phyloP scores from a whole-genome alignment of 2,113 vertebrate genomes.

The Chaetodon trifascialis region DNA sequence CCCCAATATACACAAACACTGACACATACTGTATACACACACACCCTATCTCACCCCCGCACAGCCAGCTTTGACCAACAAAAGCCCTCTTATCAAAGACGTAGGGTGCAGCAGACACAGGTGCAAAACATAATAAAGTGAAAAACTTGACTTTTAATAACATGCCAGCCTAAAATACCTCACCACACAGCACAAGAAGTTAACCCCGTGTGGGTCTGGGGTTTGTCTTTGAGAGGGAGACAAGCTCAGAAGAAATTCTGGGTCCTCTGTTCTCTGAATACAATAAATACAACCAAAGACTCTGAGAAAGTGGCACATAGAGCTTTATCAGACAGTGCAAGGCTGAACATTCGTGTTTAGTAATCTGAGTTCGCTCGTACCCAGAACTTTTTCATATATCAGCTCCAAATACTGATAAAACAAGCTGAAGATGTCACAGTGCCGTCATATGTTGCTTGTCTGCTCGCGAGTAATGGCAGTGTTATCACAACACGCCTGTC shows the following conservation, averaged over 20 bases:
- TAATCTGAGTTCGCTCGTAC: not conserved
- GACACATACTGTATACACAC: slow-evolving; percentile 23
- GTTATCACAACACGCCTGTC: slow-evolving; percentile 60
- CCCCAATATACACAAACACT: slow-evolving; percentile 37
- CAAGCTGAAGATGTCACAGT: slow-evolving; percentile 24
- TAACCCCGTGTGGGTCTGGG: slow-evolving; percentile 42
- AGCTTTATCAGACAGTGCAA: slow-evolving; percentile 22
- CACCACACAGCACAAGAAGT: slow-evolving; percentile 49
- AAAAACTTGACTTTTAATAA: slow-evolving; percentile 79
- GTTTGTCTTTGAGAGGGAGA: not conserved
- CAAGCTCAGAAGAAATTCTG: not conserved
- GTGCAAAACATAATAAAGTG: slow-evolving; percentile 83
- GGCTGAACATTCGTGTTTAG: slow-evolving; percentile 7
- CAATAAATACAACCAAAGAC: not conserved
- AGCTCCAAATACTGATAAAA: slow-evolving; percentile 22
- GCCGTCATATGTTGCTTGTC: slow-evolving; percentile 17
- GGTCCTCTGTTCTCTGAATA: not conserved
- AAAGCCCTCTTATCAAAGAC: slow-evolving; percentile 81
- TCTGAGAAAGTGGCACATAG: not conserved
- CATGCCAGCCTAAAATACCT: slow-evolving; percentile 68
- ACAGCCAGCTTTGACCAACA: slow-evolving; percentile 69
- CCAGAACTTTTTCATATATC: not conserved
- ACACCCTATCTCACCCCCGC: slow-evolving; percentile 9
- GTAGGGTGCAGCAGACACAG: slow-evolving; percentile 71
- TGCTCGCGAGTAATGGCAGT: slow-evolving; percentile 30